Conservation (phyloP, 2,888 invertebrate genomes). For the Rotaria macrura region DNA sequence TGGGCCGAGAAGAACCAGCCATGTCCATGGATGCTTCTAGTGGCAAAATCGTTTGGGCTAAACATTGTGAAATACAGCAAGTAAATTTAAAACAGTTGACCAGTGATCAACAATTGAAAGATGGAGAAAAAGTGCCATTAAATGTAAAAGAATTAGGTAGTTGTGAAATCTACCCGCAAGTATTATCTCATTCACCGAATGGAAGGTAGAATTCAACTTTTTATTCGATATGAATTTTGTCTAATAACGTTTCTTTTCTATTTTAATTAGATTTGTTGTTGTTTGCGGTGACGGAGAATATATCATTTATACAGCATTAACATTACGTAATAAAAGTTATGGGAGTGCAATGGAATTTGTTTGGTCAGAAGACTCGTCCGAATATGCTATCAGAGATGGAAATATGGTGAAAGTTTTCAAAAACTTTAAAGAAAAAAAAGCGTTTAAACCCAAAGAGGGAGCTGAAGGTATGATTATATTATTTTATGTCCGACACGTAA, state of each 20-base stretch:
- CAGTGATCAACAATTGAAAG: conserved; percentile 59
- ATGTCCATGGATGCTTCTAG: conserved; percentile 88
- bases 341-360: conserved; percentile 97
- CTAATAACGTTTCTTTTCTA: conserved; percentile 42
- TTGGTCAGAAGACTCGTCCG: conserved; percentile 86
- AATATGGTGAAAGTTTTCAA: conserved; percentile 69
- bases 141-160: conserved; percentile 97
- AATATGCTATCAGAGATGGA: conserved; percentile 68
- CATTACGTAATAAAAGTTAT: conserved; percentile 91
- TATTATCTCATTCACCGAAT: conserved; percentile 93
- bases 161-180: conserved; percentile 97
- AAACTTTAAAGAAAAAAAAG: conserved; percentile 91
- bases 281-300: conserved; percentile 99
- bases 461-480: conserved; percentile 63
- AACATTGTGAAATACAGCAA: conserved; percentile 94
- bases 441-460: conserved; percentile 88
- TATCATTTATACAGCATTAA: conserved; percentile 99
- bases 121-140: conserved; percentile 81
- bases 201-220: conserved; percentile 57
- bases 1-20: conserved; percentile 95
- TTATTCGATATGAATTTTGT: not conserved
- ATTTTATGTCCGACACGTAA: too few species aligned
- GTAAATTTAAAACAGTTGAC: conserved; percentile 73
- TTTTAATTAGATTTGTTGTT: conserved; percentile 59
- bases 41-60: conserved; percentile 97